Base-by-base conservation (phyloP, 2,113 vertebrate species). In the Marmota flaviventris region DNA sequence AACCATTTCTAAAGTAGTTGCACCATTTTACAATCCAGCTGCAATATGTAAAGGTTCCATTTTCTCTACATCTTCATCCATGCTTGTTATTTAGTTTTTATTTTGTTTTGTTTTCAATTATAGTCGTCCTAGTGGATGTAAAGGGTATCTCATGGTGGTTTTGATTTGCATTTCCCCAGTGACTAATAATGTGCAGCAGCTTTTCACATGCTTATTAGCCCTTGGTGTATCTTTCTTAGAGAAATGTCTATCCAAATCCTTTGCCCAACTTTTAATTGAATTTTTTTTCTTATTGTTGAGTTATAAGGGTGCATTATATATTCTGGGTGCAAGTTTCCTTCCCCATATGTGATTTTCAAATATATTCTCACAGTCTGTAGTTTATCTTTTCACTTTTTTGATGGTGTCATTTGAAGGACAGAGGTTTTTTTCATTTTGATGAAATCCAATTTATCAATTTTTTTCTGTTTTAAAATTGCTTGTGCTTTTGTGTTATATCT, bases 191-290 rank as follows among this genome's bases (percentile, higher is more conserved):
- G 12, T 45, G 67, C 34, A 83, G 13, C 34, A 73, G 82, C 34
- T 90, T 72, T 90, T 67, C 82, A 34, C 61, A 17, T 39, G 4
- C 27, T 58, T 85, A 8, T 56, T 86, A 90, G 42, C 42, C 67
- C 76, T 78, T 78, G 48, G 18, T 91, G 3, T 24, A 17, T 75
- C 25, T 75, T 86, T 29, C 29, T 42, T 93, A 56, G 70, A 73
- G 29, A 94, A 78, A 69, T 32, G 11, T 88, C 56, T 95, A 8
- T 84, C 94, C 65, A 63, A 70, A 96, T 77, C 53, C 11, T 94
- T 79, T 84, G 63, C 63, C 22, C 29, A 78, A 37, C 63, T 94
- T 92, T 77, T 65, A 65, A 65, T 65, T 58, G 51, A 85, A 37
- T 24, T 34, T 8, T 83, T 83, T 77, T 94, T 88, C 37, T 75